Conservation (phyloP, 2,113 vertebrate genomes). For the Ondatra zibethicus region DNA sequence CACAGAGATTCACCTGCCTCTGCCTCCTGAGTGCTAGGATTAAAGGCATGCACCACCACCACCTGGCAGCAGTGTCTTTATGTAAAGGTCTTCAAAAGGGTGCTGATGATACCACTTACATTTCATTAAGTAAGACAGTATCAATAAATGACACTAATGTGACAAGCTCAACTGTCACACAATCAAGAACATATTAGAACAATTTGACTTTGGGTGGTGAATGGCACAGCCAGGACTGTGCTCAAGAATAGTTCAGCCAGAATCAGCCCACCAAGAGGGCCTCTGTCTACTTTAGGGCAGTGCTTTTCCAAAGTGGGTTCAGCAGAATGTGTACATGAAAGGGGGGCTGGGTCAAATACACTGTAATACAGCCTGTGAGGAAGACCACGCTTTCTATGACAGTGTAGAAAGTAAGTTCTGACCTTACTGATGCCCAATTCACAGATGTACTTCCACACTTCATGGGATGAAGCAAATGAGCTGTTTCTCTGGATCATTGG, state of each 20-base stretch:
- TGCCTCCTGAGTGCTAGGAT: too few relatives aligned
- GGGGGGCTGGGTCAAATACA: not conserved
- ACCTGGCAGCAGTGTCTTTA: not conserved
- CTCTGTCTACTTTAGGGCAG: not conserved
- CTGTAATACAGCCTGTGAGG: not conserved
- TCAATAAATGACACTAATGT: slow-evolving; percentile 16
- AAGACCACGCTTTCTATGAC: not conserved
- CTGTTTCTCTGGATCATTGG: slow-evolving; percentile 98
- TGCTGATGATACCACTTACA: not conserved
- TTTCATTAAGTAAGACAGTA: not conserved
- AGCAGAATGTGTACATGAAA: not conserved
- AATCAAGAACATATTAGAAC: not conserved
- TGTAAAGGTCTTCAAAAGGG: not conserved
- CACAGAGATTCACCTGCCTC: not conserved
- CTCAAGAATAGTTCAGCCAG: not conserved
- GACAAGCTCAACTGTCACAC: not conserved
- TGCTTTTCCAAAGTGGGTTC: not conserved
- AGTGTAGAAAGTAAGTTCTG: slow-evolving; percentile 49
- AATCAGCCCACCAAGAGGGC: not conserved
- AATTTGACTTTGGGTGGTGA: not conserved
- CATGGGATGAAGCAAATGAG: slow-evolving; percentile 97
- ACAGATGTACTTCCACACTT: slow-evolving; percentile 99
- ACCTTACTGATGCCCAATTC: slow-evolving; percentile 97
- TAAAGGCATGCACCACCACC: too few relatives aligned
- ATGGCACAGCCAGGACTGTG: not conserved